Evolutionary conservation across 2,113 vertebrate genomes (phyloP), one percentile per base, ranked within the genome.

Genomic region (Eclectus roratus): DNA sequence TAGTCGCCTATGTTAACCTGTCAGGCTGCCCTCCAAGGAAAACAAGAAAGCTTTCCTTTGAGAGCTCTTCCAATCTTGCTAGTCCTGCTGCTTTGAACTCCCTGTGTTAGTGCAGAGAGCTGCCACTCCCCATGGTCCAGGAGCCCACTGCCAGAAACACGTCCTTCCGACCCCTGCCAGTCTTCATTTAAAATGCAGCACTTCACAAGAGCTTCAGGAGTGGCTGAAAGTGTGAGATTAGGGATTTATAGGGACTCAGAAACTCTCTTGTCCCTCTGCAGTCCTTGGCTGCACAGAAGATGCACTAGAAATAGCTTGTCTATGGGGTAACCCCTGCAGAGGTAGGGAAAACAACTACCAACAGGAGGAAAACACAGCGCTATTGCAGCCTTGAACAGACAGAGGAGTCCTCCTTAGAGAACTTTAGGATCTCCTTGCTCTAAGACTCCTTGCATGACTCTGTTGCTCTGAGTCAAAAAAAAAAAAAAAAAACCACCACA

Each of bases 41-140:
- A 65, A 5, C 6, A 60, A n/a, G 58, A 73, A 73, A 73, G 1
- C 3, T 85, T 88, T 53, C 27, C 5, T 83, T 60, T 88, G 39
- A 82, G 47, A 71, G 3, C 15, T 39, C 9, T 69, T 52, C 52
- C 72, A 31, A 44, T 47, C 63, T 69, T 56, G 14, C 24, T 43
- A n/a, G 8, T 58, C 31, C 25, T 35, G 6, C 28, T 82, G 52
- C n/a, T 82, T 49, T 68, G 47, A 52, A 39, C 74, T 66, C 18
- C 47, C 37, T 0, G 0, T n/a, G 25, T 18, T 65, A 49, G 19
- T 31, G 33, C 17, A 43, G 28, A 70, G 21, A 39, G 20, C 24
- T 69, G 31, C 27, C n/a, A 4, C 3, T n/a, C 6, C 7, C 5
- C 12, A 13, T 19, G 10, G 58, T 18, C 41, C 44, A 61, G 35